Percentiles rank a stretch among this genome's conserved stretches.
Conservation (phyloP, 2,113 vertebrate species). For the Petaurus breviceps region DNA sequence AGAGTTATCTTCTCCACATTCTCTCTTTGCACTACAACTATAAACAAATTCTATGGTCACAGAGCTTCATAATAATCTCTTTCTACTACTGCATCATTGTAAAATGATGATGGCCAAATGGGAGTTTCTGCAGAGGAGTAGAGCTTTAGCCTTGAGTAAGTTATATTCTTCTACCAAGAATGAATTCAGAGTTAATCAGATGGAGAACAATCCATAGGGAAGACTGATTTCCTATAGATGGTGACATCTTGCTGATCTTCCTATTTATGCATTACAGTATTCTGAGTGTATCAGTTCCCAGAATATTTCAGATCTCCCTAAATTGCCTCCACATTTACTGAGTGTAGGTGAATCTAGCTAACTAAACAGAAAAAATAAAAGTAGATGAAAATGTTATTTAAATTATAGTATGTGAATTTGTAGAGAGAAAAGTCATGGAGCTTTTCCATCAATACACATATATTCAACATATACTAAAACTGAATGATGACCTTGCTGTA, state of each 20-base stretch:
- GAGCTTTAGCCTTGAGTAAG: neutral
- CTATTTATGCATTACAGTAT: neutral
- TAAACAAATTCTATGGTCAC: neutral
- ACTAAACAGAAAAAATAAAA: neutral
- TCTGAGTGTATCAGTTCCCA: neutral
- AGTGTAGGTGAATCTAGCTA: neutral
- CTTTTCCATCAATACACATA: neutral
- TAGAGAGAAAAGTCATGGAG: neutral
- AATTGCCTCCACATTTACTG: neutral
- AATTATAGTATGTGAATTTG: neutral
- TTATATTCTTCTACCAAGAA: neutral
- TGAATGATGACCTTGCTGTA: neutral
- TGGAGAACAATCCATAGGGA: neutral
- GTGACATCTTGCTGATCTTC: neutral
- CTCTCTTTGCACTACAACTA: neutral
- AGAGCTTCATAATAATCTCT: neutral
- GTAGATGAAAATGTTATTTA: neutral
- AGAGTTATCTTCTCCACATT: neutral
- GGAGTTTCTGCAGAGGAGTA: neutral
- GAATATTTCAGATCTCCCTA: neutral
- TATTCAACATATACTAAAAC: neutral
- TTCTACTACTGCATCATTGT: neutral
- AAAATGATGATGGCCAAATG: neutral
- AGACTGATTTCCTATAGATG: neutral
- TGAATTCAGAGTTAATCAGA: neutral